Conservation (phyloP, 2,888 invertebrate species). For the Standfussiana lucernea region DNA sequence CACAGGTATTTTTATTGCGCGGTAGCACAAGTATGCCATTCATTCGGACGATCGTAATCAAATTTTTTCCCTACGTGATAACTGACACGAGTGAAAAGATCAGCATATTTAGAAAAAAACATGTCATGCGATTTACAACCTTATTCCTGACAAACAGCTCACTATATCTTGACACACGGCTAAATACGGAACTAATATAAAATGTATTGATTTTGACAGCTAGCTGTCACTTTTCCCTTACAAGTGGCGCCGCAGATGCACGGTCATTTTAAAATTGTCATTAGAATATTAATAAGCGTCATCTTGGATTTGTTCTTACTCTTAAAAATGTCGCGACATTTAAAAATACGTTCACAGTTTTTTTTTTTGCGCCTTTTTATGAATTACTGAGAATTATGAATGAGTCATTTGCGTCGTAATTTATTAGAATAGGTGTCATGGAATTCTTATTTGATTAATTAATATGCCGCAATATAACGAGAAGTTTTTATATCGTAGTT, state of each 20-base stretch:
- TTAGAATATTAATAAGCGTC: neutral
- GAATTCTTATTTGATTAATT: constrained; percentile 33
- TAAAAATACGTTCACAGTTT: constrained; percentile 40
- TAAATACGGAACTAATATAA: constrained; percentile 13
- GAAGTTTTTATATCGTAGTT: constrained; percentile 7
- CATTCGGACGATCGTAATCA: constrained; percentile 56
- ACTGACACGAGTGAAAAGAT: constrained; percentile 55
- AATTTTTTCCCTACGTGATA: constrained; percentile 46
- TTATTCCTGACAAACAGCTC: neutral
- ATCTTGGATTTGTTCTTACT: neutral
- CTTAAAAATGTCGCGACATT: constrained; percentile 14
- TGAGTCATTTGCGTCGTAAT: constrained; percentile 38
- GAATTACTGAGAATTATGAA: constrained; percentile 40
- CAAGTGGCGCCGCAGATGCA: constrained; percentile 4
- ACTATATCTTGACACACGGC: constrained; percentile 10
- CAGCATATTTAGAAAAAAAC: constrained; percentile 47
- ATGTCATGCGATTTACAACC: constrained; percentile 29
- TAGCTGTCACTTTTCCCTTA: neutral
- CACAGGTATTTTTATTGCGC: constrained; percentile 55
- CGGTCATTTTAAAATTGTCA: constrained; percentile 12
- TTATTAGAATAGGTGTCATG: constrained; percentile 29
- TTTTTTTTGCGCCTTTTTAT: constrained; percentile 48
- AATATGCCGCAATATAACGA: constrained; percentile 48
- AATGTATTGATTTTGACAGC: constrained; percentile 29
- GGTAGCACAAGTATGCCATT: constrained; percentile 48